phyloP scores from a whole-genome alignment of 2,888 invertebrate species.

The Sminthurinus aureus region DNA sequence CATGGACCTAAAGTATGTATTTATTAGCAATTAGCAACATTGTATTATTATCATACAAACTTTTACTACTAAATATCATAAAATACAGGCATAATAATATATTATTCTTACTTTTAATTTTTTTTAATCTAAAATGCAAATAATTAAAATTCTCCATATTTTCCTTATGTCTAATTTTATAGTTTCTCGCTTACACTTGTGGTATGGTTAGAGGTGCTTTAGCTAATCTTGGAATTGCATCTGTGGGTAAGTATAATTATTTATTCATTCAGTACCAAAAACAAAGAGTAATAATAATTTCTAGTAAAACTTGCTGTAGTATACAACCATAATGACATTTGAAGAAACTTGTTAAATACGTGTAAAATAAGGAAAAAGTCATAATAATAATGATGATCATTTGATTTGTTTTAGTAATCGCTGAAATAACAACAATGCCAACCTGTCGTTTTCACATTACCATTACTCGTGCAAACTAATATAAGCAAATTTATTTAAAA shows the following conservation, averaged over 20 bases:
- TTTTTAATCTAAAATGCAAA: too few relatives aligned
- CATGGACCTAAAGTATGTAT: conserved; percentile 79
- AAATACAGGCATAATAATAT: background rate
- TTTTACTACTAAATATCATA: background rate
- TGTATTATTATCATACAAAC: background rate
- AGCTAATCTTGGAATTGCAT: conserved; percentile 91
- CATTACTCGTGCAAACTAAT: conserved; percentile 71
- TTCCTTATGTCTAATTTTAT: conserved; percentile 51
- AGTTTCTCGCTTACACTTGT: conserved; percentile 94
- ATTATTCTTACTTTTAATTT: too few relatives aligned
- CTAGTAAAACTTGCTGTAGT: background rate
- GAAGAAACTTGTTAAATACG: too few relatives aligned
- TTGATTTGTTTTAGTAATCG: conserved; percentile 73
- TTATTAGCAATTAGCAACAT: background rate
- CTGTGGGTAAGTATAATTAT: conserved; percentile 69
- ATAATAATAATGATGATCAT: background rate
- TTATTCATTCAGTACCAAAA: background rate
- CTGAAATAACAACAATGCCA: conserved; percentile 91
- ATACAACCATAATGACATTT: too few relatives aligned
- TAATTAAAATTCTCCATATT: background rate
- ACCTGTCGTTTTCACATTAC: conserved; percentile 92
- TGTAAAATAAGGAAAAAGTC: too few relatives aligned
- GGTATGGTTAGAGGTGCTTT: conserved; percentile 94
- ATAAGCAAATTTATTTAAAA: background rate
- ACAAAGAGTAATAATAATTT: background rate